Base-by-base conservation (phyloP, 2,888 invertebrate genomes). In the Drosophila nigritarsus region DNA sequence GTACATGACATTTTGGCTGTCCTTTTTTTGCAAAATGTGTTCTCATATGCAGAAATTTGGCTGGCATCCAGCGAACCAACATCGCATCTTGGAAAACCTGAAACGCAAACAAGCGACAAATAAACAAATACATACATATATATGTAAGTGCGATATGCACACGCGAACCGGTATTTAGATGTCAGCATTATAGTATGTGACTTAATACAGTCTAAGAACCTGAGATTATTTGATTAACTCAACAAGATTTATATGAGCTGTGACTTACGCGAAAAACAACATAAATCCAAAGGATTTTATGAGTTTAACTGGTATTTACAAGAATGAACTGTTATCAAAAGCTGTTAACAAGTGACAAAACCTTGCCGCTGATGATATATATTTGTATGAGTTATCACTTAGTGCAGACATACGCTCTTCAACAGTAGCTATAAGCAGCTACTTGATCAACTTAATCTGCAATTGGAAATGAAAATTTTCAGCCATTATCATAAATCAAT, bases 41-140 rank as follows among this genome's bases (percentile, higher is more conserved):
- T 69, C 68, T 68, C 72, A 69, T 59, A 82, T 85, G 87, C 87
- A 83, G 79, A 77, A 79, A 70, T 87, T 85, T 85, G 85, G 85
- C 85, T 73, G 51, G 65, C 66, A 72, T 81, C 85, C 85, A 83
- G 78, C 66, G 49, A 42, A 24, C 40, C 40, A 29, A 20, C 32
- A 56, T 24, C 48, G 24, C 53, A 48, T 48, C 24, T 73, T 61
- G 67, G 65, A 75, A 64, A 76, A 74, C 76, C 76, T 69, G 74
- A 83, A 83, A 81, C 70, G 79, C 77, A 80, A 83, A 75, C 73
- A 73, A 74, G 75, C 73, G 64, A 53, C 61, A 70, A 81, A 87
- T 84, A 85, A 84, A 86, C 84, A 82, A 73, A 80, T 74, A 71
- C 40, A 65, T 9, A 49, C 11, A n/a, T 18, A 45, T 24, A 11